Evolutionary conservation across 1,140 invertebrate species (phyloP), one percentile per base, ranked within the genome.

Genomic region (Tetranychus cinnabarinus): DNA sequence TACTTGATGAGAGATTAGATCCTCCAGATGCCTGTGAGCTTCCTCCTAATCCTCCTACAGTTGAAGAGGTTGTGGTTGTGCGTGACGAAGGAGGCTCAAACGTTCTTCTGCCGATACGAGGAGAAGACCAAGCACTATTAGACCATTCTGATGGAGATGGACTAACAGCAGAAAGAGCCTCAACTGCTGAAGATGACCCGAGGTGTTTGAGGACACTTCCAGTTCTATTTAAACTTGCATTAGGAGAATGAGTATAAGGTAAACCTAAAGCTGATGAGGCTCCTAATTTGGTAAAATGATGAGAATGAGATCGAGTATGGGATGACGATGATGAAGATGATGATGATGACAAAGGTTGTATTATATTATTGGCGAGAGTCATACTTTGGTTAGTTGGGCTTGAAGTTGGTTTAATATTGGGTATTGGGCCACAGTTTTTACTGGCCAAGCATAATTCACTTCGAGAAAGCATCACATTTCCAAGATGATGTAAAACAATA

Each of bases 371-470:
- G 46, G 46, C 2, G 12, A 47, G 12, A 47, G 46, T 47, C 46
- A 15, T n/a, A n/a, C 46, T 47, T 47, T 47, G 46, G 46, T 55
- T 31, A 55, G 33, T 12, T 55, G 54, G 23, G 34, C 33, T 55
- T 15, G 54, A 55, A n/a, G 57, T 12, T 36, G 15, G 13, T 36
- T n/a, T 15, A 23, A 15, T 39, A 12, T 33, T 33, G 3, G 31
- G 37, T 15, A 46, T 42, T 23, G 31, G 42, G 37, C 10, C 31
- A n/a, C 34, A 39, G 10, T 37, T n/a, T 13, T 58, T 57, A 3
- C 63, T 59, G 23, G 58, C 54, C 37, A 66, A 56, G 46, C 63
- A 66, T 3, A 66, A 47, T 35, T 66, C 65, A 63, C 63, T 64
- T 12, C 65, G 58, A 8, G 63, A 65, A 39, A 59, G 57, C 23